A percentile compares a stretch with the other conserved stretches of the same genome.
These are phyloP conservation scores for Bombus sibiricus DNA, from an alignment of 1,140 invertebrate genomes.

Conservation along the genomic window DNA sequence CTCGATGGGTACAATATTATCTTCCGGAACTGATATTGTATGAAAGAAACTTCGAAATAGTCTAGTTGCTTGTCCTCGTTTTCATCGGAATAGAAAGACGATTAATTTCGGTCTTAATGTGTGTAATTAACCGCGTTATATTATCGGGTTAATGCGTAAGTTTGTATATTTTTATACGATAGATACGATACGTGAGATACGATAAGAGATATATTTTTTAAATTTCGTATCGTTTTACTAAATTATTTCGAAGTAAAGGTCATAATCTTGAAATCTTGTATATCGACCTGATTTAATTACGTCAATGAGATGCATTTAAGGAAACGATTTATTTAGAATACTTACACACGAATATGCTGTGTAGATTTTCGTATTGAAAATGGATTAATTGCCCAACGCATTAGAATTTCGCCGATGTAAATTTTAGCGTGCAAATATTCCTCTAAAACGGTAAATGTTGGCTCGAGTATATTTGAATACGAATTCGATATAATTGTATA, in stretches of 20 bases:
- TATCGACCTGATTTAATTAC: too few species aligned
- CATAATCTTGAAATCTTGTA: too few species aligned
- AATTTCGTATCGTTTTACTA: too few species aligned
- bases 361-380: background rate
- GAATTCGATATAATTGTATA: background rate
- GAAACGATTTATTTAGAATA: background rate
- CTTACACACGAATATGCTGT: background rate
- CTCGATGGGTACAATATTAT: slow-evolving; percentile 34
- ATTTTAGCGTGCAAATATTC: background rate
- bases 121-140: too few species aligned
- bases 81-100: background rate
- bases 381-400: background rate
- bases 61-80: background rate
- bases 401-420: background rate
- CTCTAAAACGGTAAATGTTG: background rate
- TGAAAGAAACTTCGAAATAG: slow-evolving; percentile 11
- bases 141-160: too few species aligned
- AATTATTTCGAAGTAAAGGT: too few species aligned
- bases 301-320: too few species aligned
- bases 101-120: too few species aligned
- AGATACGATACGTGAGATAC: too few species aligned
- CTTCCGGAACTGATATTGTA: slow-evolving; percentile 31
- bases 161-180: too few species aligned
- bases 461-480: background rate
- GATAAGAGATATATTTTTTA: too few species aligned